A percentile compares a stretch with the other conserved stretches of the same genome.
phyloP scores from a whole-genome alignment of 2,113 vertebrate genomes.

The Argyrosomus japonicus region DNA sequence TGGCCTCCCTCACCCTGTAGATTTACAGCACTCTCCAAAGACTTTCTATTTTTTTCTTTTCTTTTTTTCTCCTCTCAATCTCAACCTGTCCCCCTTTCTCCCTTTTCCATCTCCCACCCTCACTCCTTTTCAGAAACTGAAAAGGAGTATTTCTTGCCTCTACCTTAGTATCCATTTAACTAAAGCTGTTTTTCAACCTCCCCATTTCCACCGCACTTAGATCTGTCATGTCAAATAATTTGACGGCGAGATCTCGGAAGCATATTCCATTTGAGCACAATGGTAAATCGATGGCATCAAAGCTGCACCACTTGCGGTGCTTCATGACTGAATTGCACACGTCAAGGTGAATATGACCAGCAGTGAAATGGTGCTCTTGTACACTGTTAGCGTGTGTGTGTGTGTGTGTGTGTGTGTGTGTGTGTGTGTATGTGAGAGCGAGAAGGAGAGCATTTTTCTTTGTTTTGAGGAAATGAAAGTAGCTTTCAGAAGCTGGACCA shows the following conservation, averaged over 20 bases:
- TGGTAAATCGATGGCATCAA: conserved; percentile 65
- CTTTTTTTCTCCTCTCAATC: conserved; percentile 17
- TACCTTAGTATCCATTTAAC: conserved; percentile 46
- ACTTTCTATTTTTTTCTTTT: conserved; percentile 48
- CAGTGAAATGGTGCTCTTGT: neutral
- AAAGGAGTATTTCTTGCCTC: conserved; percentile 24
- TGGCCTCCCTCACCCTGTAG: conserved; percentile 71
- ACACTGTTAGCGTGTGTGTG: conserved; percentile 8
- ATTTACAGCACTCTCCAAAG: conserved; percentile 68
- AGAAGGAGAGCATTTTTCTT: neutral
- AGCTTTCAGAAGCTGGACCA: conserved; percentile 18
- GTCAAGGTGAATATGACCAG: conserved; percentile 37
- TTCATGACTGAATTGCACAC: conserved; percentile 38
- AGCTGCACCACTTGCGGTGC: conserved; percentile 46
- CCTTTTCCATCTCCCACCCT: conserved; percentile 25
- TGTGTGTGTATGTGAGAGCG: neutral
- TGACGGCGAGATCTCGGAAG: conserved; percentile 53
- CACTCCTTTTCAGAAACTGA: conserved; percentile 20
- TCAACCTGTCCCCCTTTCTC: conserved; percentile 17
- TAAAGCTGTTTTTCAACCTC: conserved; percentile 55
- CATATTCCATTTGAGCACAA: conserved; percentile 64
- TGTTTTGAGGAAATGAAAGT: conserved; percentile 21
- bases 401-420: conserved; percentile 16
- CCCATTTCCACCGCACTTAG: conserved; percentile 55
- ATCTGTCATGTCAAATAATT: conserved; percentile 65